Evolutionary conservation across 1,140 invertebrate genomes (phyloP).

Genomic region (Heliconius eleuchia): DNA sequence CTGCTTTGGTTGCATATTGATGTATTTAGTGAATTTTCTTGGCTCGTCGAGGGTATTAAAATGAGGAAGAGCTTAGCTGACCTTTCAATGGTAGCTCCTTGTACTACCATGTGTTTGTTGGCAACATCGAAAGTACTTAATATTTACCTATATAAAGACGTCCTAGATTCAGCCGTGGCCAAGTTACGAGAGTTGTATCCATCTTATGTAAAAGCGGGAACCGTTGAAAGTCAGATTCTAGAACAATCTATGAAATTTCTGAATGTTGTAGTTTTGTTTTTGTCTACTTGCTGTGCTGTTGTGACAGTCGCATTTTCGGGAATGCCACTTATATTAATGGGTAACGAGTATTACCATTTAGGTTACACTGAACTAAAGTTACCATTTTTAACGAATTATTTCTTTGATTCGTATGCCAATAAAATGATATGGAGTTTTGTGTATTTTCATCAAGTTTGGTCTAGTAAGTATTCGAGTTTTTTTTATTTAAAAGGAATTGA

Average conservation of each 20-base stretch:
- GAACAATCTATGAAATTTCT: conserved; percentile 35
- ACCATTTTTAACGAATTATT: conserved; percentile 52
- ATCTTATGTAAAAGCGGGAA: not conserved
- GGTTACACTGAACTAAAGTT: conserved; percentile 39
- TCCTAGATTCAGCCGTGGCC: conserved; percentile 34
- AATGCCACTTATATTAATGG: conserved; percentile 43
- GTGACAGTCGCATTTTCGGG: conserved; percentile 34
- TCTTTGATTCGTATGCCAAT: conserved; percentile 45
- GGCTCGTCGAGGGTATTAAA: conserved; percentile 44
- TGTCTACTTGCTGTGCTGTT: conserved; percentile 16
- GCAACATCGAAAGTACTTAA: conserved; percentile 41
- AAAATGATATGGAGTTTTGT: conserved; percentile 43
- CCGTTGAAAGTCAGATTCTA: conserved; percentile 25
- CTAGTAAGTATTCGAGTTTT: conserved; percentile 47
- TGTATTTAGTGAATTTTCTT: conserved; percentile 45
- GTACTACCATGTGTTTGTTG: conserved; percentile 47
- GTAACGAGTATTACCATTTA: conserved; percentile 42
- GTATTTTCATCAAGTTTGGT: conserved; percentile 57
- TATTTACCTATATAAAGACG: conserved; percentile 40
- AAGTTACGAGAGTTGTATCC: conserved; percentile 47
- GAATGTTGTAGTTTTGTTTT: conserved; percentile 29
- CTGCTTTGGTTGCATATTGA: conserved; percentile 45
- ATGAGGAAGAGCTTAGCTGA: conserved; percentile 45
- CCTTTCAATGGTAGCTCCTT: conserved; percentile 46
- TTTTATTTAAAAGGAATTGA: no score